These are phyloP conservation scores for Prosopocoilus inquinatus DNA, from an alignment of 2,888 invertebrate species.

Conservation along the genomic window DNA sequence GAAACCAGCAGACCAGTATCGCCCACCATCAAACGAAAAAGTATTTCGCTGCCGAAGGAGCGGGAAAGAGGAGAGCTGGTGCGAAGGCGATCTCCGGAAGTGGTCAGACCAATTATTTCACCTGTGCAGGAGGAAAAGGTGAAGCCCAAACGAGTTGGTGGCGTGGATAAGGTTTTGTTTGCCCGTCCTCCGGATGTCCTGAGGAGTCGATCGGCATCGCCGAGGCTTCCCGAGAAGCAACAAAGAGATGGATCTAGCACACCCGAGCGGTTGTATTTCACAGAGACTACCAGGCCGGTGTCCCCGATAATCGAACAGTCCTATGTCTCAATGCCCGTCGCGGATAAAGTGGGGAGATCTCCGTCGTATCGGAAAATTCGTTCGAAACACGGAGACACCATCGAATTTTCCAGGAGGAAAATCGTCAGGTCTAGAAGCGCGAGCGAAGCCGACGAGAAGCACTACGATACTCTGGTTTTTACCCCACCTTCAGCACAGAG, in stretches of 20 bases:
- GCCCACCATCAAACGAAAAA: conserved; percentile 36
- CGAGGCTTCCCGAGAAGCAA: conserved; percentile 51
- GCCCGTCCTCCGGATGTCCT: conserved; percentile 24
- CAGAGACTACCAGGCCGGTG: conserved; percentile 7
- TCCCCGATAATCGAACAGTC: conserved; percentile 26
- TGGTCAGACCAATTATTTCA: too few species aligned
- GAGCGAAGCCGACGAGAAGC: conserved; percentile 57
- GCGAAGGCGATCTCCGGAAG: too few species aligned
- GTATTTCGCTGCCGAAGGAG: too few species aligned
- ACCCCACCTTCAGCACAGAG: conserved; percentile 37
- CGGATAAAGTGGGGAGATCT: conserved; percentile 21
- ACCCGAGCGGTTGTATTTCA: conserved; percentile 1
- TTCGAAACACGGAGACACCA: conserved; percentile 9
- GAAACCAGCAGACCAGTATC: conserved; percentile 35
- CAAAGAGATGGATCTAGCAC: conserved; percentile 20
- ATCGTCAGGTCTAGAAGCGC: conserved; percentile 64
- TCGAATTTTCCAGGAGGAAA: conserved; percentile 46
- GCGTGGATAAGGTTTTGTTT: too few species aligned
- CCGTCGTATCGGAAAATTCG: conserved; percentile 13
- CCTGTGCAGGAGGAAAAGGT: too few species aligned
- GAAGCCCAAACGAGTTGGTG: too few species aligned
- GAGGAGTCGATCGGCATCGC: conserved; percentile 49
- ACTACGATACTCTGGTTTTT: conserved; percentile 1
- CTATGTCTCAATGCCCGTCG: neutral
- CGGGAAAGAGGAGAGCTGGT: too few species aligned